Evolutionary conservation across 2,797 vertebrate species (phyloP), one percentile per base, ranked within the genome.

Genomic region (Erethizon dorsatum): DNA sequence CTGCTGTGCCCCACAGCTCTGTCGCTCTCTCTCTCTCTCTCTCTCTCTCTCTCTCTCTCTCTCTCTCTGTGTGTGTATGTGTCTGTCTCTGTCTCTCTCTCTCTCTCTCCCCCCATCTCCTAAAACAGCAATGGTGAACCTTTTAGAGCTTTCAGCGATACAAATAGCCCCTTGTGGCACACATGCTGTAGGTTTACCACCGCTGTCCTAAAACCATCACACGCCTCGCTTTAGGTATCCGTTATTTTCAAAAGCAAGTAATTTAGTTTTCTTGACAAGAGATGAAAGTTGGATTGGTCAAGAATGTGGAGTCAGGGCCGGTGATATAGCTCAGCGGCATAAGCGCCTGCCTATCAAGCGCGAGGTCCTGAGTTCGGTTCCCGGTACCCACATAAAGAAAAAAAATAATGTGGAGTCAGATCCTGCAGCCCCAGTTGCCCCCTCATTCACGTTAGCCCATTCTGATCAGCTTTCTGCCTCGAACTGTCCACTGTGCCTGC

Each of bases 161-260:
- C 41, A 47, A 14, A 75, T 28, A 28, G 45, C 22, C 41, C 69
- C 10, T 22, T 26, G 24, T 13, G 22, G 71, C 22, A 47, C 45
- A 50, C 5, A 31, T 9, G 14, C 26, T 15, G 26, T 75, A 47
- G 41, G 41, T 28, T 45, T 1, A 7, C 52, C n/a, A 45, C 2
- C 5, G 22, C 11, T 80, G n/a, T 88, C 37, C 88, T 47, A 45
- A 65, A 92, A 73, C 22, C 90, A 83, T 52, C 65, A n/a, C 2
- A 14, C 12, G 17, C 92, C 73, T 91, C 87, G 50, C 54, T 63
- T 82, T 61, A 80, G 61, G 6, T 33, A 20, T 15, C 57, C 28
- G 24, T 33, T 50, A 52, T 41, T 95, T 88, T 88, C n/a, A 87
- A 57, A 73, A 37, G 83, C 50, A 67, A 90, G 41, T 59, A 71